A percentile compares a stretch with the other conserved stretches of the same genome.
phyloP scores from a whole-genome alignment of 2,797 vertebrate genomes.

The Schizothorax lantsangensis region DNA sequence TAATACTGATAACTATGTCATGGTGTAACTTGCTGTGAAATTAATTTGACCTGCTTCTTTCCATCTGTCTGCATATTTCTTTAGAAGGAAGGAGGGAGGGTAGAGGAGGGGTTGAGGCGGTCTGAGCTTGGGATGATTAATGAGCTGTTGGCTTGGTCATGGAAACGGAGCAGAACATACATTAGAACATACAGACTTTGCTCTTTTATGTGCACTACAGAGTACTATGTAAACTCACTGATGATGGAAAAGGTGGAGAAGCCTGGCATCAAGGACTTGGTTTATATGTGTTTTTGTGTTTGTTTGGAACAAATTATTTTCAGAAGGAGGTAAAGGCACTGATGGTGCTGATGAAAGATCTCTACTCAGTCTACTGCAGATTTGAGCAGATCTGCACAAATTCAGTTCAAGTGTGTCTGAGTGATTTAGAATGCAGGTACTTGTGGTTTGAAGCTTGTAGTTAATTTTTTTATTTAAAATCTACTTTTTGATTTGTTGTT shows the following conservation, averaged over 20 bases:
- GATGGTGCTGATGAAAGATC: background rate
- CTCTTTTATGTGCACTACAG: slow-evolving; percentile 25
- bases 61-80: slow-evolving; percentile 33
- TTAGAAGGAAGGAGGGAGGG: background rate
- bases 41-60: slow-evolving; percentile 25
- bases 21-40: slow-evolving; percentile 7
- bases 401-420: background rate
- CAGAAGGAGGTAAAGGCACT: background rate
- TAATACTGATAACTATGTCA: background rate
- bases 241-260: background rate
- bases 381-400: background rate
- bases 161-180: slow-evolving; percentile 7
- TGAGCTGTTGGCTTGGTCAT: slow-evolving; percentile 30
- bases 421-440: background rate
- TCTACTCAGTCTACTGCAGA: background rate
- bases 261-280: background rate
- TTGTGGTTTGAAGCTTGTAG: background rate
- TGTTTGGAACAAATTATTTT: background rate
- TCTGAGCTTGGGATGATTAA: slow-evolving; percentile 35
- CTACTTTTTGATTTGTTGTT: background rate
- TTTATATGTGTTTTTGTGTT: background rate
- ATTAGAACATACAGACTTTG: slow-evolving; percentile 14
- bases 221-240: background rate
- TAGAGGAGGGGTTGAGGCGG: background rate
- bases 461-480: background rate